These are phyloP conservation scores for Pithys albifrons DNA, from an alignment of 2,113 vertebrate species.

Conservation along the genomic window DNA sequence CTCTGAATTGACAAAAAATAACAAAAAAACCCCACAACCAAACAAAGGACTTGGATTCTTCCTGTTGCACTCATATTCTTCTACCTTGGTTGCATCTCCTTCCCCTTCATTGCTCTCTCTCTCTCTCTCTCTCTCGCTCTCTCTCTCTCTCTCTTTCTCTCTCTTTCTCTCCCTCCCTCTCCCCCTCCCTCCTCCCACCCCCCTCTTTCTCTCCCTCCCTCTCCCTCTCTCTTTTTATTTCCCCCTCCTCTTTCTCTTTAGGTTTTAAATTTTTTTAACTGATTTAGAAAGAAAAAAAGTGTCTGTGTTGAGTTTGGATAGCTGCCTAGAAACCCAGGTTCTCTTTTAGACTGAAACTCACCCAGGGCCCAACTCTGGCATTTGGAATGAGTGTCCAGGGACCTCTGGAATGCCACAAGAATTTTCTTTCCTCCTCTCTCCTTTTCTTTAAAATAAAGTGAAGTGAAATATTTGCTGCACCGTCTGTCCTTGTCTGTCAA, in stretches of 20 bases:
- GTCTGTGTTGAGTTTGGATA: slow-evolving; percentile 76
- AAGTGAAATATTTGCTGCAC: slow-evolving; percentile 74
- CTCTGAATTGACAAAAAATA: not conserved
- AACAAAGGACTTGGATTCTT: not conserved
- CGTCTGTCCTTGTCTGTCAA: slow-evolving; percentile 56
- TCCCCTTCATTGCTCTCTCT: not conserved
- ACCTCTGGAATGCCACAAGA: slow-evolving; percentile 79
- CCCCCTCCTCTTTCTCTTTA: not conserved
- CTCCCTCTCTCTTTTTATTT: not conserved
- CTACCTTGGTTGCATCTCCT: not conserved
- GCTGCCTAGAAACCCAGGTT: slow-evolving; percentile 72
- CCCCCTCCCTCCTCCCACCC: too few relatives aligned
- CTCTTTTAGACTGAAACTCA: slow-evolving; percentile 68
- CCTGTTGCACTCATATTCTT: not conserved
- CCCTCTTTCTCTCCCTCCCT: not conserved
- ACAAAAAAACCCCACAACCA: not conserved
- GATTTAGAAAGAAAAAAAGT: slow-evolving; percentile 71
- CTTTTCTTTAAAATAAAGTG: slow-evolving; percentile 78
- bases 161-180: not conserved
- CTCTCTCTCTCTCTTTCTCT: not conserved
- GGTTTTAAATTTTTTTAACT: not conserved
- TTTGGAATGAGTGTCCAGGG: slow-evolving; percentile 77
- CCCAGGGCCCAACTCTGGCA: slow-evolving; percentile 69
- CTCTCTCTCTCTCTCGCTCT: not conserved
- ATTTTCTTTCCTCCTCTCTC: slow-evolving; percentile 67